These are phyloP conservation scores for Gandaritis pyraliata DNA, from an alignment of 2,888 invertebrate species.

Conservation along the genomic window DNA sequence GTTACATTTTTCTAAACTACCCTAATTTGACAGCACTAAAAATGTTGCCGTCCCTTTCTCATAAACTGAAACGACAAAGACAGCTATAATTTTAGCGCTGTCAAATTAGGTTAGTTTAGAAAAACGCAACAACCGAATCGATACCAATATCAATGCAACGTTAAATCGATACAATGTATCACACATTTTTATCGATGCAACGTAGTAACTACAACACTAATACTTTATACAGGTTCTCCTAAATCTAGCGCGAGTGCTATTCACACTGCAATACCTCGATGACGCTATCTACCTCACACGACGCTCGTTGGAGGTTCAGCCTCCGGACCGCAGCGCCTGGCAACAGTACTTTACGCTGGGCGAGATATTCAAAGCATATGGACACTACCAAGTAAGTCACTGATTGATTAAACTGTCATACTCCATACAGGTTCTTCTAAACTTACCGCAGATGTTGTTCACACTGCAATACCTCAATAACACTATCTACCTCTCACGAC, in stretches of 20 bases:
- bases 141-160: no score
- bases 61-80: no score
- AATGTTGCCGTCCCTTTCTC: no score
- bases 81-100: no score
- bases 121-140: no score
- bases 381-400: conserved; percentile 85
- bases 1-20: no score
- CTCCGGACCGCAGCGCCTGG: conserved; percentile 94
- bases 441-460: conserved; percentile 92
- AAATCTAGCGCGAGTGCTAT: conserved; percentile 92
- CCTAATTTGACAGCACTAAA: no score
- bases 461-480: conserved; percentile 95
- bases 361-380: conserved; percentile 95
- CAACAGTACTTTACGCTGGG: conserved; percentile 96
- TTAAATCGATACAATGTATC: no score
- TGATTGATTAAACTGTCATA: conserved; percentile 50
- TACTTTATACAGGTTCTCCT: conserved; percentile 85
- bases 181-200: no score
- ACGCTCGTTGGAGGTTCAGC: conserved; percentile 92
- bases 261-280: conserved; percentile 94
- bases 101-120: no score
- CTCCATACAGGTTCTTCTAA: conserved; percentile 86
- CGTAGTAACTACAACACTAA: no score
- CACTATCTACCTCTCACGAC: conserved; percentile 93
- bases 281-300: conserved; percentile 95